These are phyloP conservation scores for Stegodyphus dumicola DNA, from an alignment of 1,140 invertebrate species.

Conservation along the genomic window DNA sequence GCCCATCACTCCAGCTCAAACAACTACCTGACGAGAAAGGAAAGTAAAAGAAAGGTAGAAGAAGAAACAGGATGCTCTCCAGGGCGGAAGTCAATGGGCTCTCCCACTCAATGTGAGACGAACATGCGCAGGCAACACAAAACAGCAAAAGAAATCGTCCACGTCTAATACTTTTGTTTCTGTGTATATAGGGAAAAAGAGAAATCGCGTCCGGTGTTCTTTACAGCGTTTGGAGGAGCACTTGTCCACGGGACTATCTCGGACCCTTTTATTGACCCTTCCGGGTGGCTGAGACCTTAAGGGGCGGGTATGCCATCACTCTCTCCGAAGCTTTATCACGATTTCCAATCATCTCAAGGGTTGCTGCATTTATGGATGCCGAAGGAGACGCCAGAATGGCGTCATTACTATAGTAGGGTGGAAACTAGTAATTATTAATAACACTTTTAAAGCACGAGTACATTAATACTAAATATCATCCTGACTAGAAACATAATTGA, in stretches of 20 bases:
- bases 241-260: conserved; percentile 1
- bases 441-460: too few species aligned
- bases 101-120: too few species aligned
- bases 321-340: conserved; percentile 3
- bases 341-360: conserved; percentile 27
- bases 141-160: neutral
- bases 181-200: conserved; percentile 4
- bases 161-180: conserved; percentile 6
- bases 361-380: conserved; percentile 3
- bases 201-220: conserved; percentile 29
- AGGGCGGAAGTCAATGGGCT: too few species aligned
- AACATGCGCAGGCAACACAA: too few species aligned
- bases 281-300: conserved; percentile 18
- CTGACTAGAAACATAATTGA: too few species aligned
- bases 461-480: too few species aligned
- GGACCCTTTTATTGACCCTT: conserved; percentile 46
- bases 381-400: neutral
- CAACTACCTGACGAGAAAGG: too few species aligned
- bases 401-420: neutral
- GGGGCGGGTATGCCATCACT: conserved; percentile 7
- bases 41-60: too few species aligned
- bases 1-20: too few species aligned
- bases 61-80: too few species aligned
- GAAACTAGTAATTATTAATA: too few species aligned
- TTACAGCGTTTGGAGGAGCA: conserved; percentile 19